phyloP scores from a whole-genome alignment of 1,140 invertebrate species.

The Pogonomyrmex californicus region DNA sequence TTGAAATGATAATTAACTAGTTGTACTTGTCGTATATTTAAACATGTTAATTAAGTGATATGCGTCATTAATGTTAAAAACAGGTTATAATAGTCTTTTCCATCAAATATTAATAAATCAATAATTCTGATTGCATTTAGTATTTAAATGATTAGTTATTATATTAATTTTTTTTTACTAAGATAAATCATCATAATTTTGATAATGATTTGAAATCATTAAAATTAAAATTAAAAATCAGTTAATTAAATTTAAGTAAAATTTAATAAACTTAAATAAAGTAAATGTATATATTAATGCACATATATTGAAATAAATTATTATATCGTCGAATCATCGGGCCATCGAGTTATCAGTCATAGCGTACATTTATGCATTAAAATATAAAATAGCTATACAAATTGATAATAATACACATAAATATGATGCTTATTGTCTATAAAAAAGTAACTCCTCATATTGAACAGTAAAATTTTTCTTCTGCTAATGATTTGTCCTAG shows the following conservation, averaged over 20 bases:
- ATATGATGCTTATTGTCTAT: slow-evolving; percentile 24
- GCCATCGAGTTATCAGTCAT: too few relatives aligned
- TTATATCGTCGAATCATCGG: too few relatives aligned
- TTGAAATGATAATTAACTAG: slow-evolving; percentile 10
- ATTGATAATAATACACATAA: not conserved
- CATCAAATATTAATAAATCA: not conserved
- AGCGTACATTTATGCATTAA: not conserved
- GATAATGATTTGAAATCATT: not conserved
- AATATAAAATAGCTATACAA: not conserved
- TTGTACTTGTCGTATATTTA: not conserved
- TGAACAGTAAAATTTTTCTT: slow-evolving; percentile 13
- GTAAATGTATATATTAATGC: too few relatives aligned
- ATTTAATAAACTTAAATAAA: not conserved
- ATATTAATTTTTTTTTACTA: not conserved
- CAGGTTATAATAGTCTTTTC: not conserved
- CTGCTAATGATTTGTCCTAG: not conserved
- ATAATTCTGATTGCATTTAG: not conserved
- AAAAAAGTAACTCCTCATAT: slow-evolving; percentile 23
- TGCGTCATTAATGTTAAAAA: not conserved
- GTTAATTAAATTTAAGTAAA: not conserved
- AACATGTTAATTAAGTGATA: not conserved
- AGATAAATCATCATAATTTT: not conserved
- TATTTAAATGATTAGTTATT: not conserved
- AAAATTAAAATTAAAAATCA: not conserved
- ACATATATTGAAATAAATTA: too few relatives aligned